phyloP scores from a whole-genome alignment of 2,797 vertebrate species.

The Thripadectes ignobilis region DNA sequence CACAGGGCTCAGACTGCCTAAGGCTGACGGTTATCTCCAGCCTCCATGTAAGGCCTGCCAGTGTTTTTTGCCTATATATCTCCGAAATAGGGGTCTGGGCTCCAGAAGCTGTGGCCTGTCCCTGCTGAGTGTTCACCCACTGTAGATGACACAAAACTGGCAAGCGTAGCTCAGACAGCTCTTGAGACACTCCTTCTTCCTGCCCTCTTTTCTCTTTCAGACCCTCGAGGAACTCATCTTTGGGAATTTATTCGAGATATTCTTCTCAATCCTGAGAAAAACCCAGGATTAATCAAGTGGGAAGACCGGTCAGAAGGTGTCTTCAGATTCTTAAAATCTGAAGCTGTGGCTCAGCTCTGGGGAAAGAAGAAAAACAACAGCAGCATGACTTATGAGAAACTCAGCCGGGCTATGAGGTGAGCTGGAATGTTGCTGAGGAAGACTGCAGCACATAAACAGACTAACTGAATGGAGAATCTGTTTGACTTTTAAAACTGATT shows the following conservation, averaged over 20 bases:
- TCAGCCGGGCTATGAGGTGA: slow-evolving; percentile 98
- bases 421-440: background rate
- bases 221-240: slow-evolving; percentile 91
- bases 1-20: background rate
- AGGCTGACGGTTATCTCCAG: background rate
- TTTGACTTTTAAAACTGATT: background rate
- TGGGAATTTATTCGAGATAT: slow-evolving; percentile 99
- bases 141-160: background rate
- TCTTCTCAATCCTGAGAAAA: slow-evolving; percentile 92
- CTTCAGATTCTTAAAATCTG: slow-evolving; percentile 96
- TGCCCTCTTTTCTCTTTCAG: slow-evolving; percentile 65
- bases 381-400: slow-evolving; percentile 99
- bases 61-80: background rate
- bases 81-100: background rate
- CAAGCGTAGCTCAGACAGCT: background rate
- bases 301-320: slow-evolving; percentile 94
- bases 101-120: background rate
- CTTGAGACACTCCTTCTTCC: background rate
- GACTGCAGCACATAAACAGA: background rate
- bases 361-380: slow-evolving; percentile 99
- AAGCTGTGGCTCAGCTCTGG: slow-evolving; percentile 97
- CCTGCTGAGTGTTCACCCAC: background rate
- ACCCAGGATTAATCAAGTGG: slow-evolving; percentile 97
- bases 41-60: background rate
- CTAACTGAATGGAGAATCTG: background rate